These are phyloP conservation scores for Lepisosteus oculatus DNA, from an alignment of 2,113 vertebrate species.

Conservation along the genomic window DNA sequence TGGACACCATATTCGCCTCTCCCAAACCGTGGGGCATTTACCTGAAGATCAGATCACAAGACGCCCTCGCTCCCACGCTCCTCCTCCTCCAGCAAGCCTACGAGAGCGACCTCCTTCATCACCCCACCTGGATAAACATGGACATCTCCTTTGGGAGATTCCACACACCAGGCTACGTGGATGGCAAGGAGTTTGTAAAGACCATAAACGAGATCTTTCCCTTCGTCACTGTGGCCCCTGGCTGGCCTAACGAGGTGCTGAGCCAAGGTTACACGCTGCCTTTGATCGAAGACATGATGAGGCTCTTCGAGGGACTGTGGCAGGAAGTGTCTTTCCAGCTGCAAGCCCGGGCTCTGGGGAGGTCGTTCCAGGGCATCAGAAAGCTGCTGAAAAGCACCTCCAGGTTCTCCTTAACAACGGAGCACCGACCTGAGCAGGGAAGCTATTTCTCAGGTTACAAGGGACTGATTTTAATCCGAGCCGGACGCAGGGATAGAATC, in stretches of 20 bases:
- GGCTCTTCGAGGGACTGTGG: slow-evolving; percentile 48
- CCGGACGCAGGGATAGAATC: slow-evolving; percentile 32
- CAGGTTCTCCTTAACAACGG: slow-evolving; percentile 54
- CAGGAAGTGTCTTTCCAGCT: slow-evolving; percentile 70
- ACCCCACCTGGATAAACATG: slow-evolving; percentile 71
- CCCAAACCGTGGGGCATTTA: slow-evolving; percentile 59
- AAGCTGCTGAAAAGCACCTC: slow-evolving; percentile 34
- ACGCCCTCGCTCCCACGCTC: slow-evolving; percentile 55
- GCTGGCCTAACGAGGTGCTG: slow-evolving; percentile 53
- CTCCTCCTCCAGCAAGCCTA: slow-evolving; percentile 47
- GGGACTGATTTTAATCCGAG: slow-evolving; percentile 31
- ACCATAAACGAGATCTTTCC: slow-evolving; percentile 61
- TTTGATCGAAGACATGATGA: slow-evolving; percentile 56
- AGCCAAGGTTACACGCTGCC: slow-evolving; percentile 44
- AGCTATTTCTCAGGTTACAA: slow-evolving; percentile 13
- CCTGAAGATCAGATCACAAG: slow-evolving; percentile 49
- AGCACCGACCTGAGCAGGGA: slow-evolving; percentile 20
- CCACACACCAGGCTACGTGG: slow-evolving; percentile 43
- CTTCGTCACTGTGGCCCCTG: slow-evolving; percentile 58
- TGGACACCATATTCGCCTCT: slow-evolving; percentile 43
- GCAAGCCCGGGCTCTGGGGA: slow-evolving; percentile 27
- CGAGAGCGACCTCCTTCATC: slow-evolving; percentile 41
- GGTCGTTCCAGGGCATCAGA: slow-evolving; percentile 23
- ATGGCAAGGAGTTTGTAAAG: slow-evolving; percentile 50
- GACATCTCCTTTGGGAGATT: slow-evolving; percentile 48